phyloP scores from a whole-genome alignment of 1,140 invertebrate species.

The Lysiphlebus fabarum region DNA sequence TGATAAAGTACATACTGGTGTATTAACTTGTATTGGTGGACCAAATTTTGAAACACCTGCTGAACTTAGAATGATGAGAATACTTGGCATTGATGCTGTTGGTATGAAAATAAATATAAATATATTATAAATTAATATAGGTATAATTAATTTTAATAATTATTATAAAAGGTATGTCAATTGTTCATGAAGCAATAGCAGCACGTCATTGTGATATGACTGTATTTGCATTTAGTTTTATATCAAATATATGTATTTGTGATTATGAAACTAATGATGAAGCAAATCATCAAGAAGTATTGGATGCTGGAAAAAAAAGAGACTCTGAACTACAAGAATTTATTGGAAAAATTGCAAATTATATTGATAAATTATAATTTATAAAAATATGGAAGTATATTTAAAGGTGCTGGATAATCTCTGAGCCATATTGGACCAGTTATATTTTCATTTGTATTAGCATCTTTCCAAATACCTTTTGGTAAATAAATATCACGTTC shows the following conservation, averaged over 20 bases:
- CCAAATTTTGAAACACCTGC: constrained; percentile 93
- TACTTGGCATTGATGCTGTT: constrained; percentile 85
- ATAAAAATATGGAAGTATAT: constrained; percentile 65
- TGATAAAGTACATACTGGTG: constrained; percentile 76
- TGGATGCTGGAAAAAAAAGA: constrained; percentile 72
- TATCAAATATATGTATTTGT: constrained; percentile 84
- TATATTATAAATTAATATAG: no score
- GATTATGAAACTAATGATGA: constrained; percentile 73
- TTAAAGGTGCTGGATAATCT: constrained; percentile 65
- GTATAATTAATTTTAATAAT: not conserved
- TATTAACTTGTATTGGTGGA: constrained; percentile 89
- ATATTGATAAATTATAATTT: constrained; percentile 27
- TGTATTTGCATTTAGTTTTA: constrained; percentile 86
- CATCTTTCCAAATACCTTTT: constrained; percentile 65
- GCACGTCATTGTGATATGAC: constrained; percentile 88
- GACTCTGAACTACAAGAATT: constrained; percentile 67
- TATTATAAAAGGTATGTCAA: constrained; percentile 78
- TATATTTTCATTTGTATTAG: constrained; percentile 50
- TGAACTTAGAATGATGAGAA: constrained; percentile 77
- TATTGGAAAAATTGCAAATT: constrained; percentile 57
- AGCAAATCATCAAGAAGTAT: constrained; percentile 87
- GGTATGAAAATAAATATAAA: constrained; percentile 56
- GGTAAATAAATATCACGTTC: constrained; percentile 76
- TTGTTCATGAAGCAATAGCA: constrained; percentile 83
- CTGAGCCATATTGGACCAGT: constrained; percentile 65